Evolutionary conservation across 2,797 vertebrate species (phyloP), one percentile per base, ranked within the genome.

Genomic region (Salmo trutta): DNA sequence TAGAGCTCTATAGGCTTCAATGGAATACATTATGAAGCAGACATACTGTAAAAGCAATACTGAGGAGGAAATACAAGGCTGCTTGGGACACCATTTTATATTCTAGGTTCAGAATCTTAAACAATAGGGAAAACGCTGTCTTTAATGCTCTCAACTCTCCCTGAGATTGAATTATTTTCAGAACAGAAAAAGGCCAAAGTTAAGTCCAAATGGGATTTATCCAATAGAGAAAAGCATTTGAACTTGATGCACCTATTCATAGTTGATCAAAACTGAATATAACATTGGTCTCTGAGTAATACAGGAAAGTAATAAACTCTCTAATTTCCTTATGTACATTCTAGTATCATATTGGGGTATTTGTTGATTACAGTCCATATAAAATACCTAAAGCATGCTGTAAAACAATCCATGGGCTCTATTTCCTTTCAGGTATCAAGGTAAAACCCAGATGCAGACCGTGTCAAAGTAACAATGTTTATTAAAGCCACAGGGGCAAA

Each of bases 11-110:
- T 7, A 16, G 62, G 79, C 73, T 84, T 76, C 76, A 76, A 76
- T 80, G 76, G 82, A 81, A 86, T 85, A 82, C 80, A 80, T 88
- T 79, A 83, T 77, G 66, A 78, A 74, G 73, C 73, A 77, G 79
- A 78, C 74, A 73, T 31, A 24, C 59, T 64, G 10, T 64, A 74
- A 65, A 70, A 80, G 79, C 81, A 16, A 76, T 24, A 36, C 29
- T 70, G 70, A 68, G 66, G 77, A 71, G 53, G 41, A 77, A 75
- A 71, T 51, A 62, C 27, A 36, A 67, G 68, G 67, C 15, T 21
- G 71, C 72, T 79, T 78, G 71, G 66, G 41, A 72, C 10, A 51
- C 72, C 41, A 47, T 47, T 80, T 81, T 77, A 54, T 78, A 76
- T 81, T 81, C 65, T 84, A 54, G 66, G 65, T 71, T 64, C n/a